Conservation (phyloP, 1,140 invertebrate genomes). For the Eriocheir sinensis region DNA sequence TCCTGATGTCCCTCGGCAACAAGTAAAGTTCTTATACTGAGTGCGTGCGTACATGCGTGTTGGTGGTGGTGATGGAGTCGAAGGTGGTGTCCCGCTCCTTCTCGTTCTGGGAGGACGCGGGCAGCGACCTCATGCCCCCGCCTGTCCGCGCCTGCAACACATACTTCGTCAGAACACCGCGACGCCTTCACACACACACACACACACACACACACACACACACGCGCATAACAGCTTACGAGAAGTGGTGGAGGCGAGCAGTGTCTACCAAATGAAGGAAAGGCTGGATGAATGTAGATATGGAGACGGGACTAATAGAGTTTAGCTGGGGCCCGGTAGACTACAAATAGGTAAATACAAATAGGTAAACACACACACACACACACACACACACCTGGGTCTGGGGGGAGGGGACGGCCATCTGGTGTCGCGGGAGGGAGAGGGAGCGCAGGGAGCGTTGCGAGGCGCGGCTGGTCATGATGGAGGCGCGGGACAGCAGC, state of each 20-base stretch:
- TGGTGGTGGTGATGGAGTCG: conserved; percentile 52
- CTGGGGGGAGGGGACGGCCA: conserved; percentile 42
- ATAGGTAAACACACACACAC: not conserved
- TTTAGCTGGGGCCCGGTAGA: too few species aligned
- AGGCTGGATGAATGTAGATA: too few species aligned
- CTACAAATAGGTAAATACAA: not conserved
- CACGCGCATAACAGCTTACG: not conserved
- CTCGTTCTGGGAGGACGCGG: conserved; percentile 29
- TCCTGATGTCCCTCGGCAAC: too few species aligned
- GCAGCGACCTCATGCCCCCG: conserved; percentile 41
- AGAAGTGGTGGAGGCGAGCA: too few species aligned
- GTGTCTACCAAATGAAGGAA: too few species aligned
- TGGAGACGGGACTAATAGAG: too few species aligned
- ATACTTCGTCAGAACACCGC: not conserved
- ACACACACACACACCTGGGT: conserved; percentile 16
- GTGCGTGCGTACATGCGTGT: conserved; percentile 31
- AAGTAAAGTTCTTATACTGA: too few species aligned
- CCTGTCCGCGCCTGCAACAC: not conserved
- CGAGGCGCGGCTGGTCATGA: conserved; percentile 47
- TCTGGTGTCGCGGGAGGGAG: conserved; percentile 54
- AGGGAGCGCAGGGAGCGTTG: conserved; percentile 37
- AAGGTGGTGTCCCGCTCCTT: conserved; percentile 31
- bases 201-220: conserved; percentile 41
- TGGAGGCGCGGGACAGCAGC: conserved; percentile 48
- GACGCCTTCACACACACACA: not conserved